Percentiles rank a stretch among this genome's conserved stretches.
Conservation (phyloP, 2,888 invertebrate genomes). For the Microctonus hyperodae region DNA sequence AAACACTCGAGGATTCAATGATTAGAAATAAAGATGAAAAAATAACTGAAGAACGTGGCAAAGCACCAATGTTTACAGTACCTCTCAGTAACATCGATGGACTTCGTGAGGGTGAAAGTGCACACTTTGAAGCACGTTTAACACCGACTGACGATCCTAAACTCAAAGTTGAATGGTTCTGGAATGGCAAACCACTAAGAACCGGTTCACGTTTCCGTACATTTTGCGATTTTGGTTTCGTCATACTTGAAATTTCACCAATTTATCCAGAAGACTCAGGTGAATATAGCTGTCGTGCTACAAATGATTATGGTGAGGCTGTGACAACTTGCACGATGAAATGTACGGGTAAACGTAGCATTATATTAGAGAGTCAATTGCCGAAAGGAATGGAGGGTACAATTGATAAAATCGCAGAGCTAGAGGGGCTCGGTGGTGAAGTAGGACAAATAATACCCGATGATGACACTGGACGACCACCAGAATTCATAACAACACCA, state of each 20-base stretch:
- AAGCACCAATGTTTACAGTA: slow-evolving; percentile 89
- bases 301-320: slow-evolving; percentile 89
- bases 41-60: slow-evolving; percentile 78
- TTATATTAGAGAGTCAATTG: slow-evolving; percentile 89
- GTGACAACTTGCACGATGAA: slow-evolving; percentile 90
- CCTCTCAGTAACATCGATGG: slow-evolving; percentile 88
- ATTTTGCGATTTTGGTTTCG: slow-evolving; percentile 97
- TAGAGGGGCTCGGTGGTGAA: slow-evolving; percentile 83
- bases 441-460: slow-evolving; percentile 75
- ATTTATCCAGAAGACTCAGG: slow-evolving; percentile 97
- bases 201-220: slow-evolving; percentile 94
- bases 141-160: slow-evolving; percentile 92
- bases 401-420: slow-evolving; percentile 89
- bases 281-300: slow-evolving; percentile 87
- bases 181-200: slow-evolving; percentile 88
- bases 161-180: slow-evolving; percentile 92
- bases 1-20: slow-evolving; percentile 89
- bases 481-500: slow-evolving; percentile 88
- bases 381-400: slow-evolving; percentile 94
- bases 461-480: slow-evolving; percentile 85
- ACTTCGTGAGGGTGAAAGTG: slow-evolving; percentile 88
- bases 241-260: slow-evolving; percentile 95
- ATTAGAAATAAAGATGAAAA: slow-evolving; percentile 78
- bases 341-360: slow-evolving; percentile 89
- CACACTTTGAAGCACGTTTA: slow-evolving; percentile 88